Conservation (phyloP, 2,797 vertebrate genomes). For the Thaleichthys pacificus region DNA sequence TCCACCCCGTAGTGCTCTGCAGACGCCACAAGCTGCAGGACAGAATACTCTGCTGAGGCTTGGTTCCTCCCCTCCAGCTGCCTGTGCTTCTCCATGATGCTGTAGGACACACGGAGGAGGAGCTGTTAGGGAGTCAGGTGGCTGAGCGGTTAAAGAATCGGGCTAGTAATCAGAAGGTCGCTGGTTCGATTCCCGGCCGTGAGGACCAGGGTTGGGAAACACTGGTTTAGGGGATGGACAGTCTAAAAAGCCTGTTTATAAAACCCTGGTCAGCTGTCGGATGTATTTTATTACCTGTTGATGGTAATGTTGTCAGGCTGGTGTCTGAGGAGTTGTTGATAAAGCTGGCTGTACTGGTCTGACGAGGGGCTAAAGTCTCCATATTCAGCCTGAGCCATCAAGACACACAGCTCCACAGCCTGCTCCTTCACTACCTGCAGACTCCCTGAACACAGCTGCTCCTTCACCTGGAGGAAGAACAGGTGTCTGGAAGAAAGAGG, state of each 20-base stretch:
- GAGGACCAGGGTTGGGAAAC: too few relatives aligned
- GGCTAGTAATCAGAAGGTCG: too few relatives aligned
- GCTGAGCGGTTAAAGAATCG: too few relatives aligned
- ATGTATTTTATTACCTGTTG: conserved; percentile 70
- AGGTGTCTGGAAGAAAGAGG: conserved; percentile 69
- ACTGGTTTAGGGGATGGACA: conserved; percentile 70
- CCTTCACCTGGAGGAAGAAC: conserved; percentile 84
- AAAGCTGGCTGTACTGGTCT: conserved; percentile 74
- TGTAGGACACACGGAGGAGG: conserved; percentile 52
- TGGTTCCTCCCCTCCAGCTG: conserved; percentile 86
- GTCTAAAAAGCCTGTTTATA: conserved; percentile 67
- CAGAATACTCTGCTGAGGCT: conserved; percentile 90
- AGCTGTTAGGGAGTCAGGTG: too few relatives aligned
- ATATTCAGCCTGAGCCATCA: conserved; percentile 82
- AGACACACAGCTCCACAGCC: conserved; percentile 77
- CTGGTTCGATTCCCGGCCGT: too few relatives aligned
- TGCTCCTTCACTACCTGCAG: conserved; percentile 78
- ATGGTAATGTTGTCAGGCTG: conserved; percentile 71
- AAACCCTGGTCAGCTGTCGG: conserved; percentile 49
- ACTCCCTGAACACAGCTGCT: conserved; percentile 79
- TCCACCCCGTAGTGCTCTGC: conserved; percentile 96
- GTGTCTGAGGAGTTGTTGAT: conserved; percentile 76
- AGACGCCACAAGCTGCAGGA: conserved; percentile 88
- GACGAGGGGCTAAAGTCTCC: conserved; percentile 86
- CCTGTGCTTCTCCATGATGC: conserved; percentile 90